phyloP scores from a whole-genome alignment of 2,797 vertebrate genomes.

The Propithecus deckenii region DNA sequence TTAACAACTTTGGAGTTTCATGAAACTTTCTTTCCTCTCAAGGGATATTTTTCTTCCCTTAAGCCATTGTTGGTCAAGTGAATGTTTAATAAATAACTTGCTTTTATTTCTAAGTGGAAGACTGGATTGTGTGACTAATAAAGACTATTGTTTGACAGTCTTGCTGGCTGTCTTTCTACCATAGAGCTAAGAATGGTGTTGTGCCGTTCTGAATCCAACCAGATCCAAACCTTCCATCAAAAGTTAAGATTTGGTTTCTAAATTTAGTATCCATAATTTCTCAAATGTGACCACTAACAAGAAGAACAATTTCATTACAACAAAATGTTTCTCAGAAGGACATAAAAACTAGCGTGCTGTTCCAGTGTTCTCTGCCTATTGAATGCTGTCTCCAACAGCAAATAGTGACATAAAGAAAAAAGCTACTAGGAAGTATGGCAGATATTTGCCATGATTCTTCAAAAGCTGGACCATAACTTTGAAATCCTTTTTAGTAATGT shows the following conservation, averaged over 20 bases:
- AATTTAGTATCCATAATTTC: not conserved
- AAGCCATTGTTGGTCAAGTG: not conserved
- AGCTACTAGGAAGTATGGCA: not conserved
- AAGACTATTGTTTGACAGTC: not conserved
- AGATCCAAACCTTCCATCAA: not conserved
- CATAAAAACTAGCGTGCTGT: not conserved
- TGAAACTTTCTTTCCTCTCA: not conserved
- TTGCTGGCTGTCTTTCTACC: not conserved
- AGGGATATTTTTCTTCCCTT: not conserved
- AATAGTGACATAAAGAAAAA: not conserved
- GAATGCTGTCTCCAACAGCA: not conserved
- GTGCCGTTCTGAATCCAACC: not conserved
- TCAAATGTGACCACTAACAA: not conserved
- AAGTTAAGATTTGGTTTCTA: constrained; percentile 23
- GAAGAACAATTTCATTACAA: not conserved
- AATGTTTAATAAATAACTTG: constrained; percentile 43
- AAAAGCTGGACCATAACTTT: not conserved
- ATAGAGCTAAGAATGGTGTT: not conserved
- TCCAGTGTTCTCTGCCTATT: not conserved
- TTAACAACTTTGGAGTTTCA: constrained; percentile 13
- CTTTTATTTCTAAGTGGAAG: constrained; percentile 38
- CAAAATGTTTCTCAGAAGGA: not conserved
- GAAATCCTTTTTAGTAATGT: not conserved
- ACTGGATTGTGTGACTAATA: not conserved
- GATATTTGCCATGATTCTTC: not conserved